Evolutionary conservation across 2,113 vertebrate genomes (phyloP), one percentile per base, ranked within the genome.

Genomic region (Meriones unguiculatus): DNA sequence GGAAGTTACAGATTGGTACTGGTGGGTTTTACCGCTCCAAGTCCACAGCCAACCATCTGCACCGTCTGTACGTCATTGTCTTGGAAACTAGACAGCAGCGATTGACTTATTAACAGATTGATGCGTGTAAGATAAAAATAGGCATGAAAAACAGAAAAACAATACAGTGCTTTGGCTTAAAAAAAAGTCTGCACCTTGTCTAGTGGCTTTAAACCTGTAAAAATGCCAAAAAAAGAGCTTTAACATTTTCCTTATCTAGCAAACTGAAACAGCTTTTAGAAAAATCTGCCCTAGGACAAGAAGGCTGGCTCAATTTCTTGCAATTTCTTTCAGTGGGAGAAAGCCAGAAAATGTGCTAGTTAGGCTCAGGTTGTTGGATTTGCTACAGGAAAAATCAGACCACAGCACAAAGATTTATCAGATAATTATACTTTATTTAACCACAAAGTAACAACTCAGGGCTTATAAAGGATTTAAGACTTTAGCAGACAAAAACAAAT

Each of bases 381-480:
- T 95, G 91, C 59, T 92, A 94, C 94, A 98, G 96, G 97, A 97
- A 97, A 97, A 95, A 97, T 95, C 90, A 97, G 82, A 97, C 96
- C 94, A 85, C 86, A 85, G 78, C 93, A 95, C 91, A 91, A 97
- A 95, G 93, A 93, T 97, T 95, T 97, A 96, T 95, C 95, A 97
- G 95, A 96, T 97, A 94, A 97, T 98, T 97, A 84, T 92, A 90
- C 96, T 97, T 95, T 97, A 95, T 96, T 96, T 97, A 97, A 97
- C 95, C 96, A 95, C 90, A 95, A 96, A 93, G 85, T 97, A 97
- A 98, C 90, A 91, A 91, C 80, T 92, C 41, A 96, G 70, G 95
- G 90, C 59, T 97, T 98, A 98, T n/a, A 96, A 96, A 87, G 54
- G 69, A 95, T 97, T 96, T 94, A 95, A 96, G 67, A 88, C 67